Evolutionary conservation across 2,797 vertebrate species (phyloP).

Genomic region (Cyclura pinguis): DNA sequence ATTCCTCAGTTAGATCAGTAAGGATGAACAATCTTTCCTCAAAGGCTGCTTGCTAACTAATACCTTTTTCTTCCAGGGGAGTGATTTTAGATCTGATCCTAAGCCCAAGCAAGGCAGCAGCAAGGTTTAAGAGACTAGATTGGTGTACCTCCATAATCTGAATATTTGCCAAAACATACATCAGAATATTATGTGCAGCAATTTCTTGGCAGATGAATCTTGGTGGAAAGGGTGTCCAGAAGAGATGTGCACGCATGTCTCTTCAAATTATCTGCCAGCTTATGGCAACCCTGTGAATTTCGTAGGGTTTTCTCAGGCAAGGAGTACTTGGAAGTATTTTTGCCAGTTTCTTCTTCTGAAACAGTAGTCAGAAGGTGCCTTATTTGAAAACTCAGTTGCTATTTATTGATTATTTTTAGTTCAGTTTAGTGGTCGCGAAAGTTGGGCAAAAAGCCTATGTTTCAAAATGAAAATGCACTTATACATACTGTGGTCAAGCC

Average conservation of each 20-base stretch:
- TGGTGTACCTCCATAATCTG: neutral
- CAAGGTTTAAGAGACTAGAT: neutral
- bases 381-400: neutral
- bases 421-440: neutral
- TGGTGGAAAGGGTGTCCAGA: neutral
- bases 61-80: too few species aligned
- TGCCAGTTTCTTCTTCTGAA: too few species aligned
- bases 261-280: too few species aligned
- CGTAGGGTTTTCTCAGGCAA: too few species aligned
- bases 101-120: neutral
- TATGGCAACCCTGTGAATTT: too few species aligned
- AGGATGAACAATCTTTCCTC: neutral
- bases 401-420: neutral
- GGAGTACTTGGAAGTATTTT: too few species aligned
- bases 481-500: neutral
- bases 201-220: neutral
- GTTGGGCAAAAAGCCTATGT: neutral
- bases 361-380: neutral
- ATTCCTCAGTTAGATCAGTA: neutral
- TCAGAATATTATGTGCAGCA: neutral
- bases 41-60: neutral
- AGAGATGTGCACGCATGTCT: too few species aligned
- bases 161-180: neutral
- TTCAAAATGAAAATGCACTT: constrained; percentile 2
- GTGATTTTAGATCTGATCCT: neutral